A percentile compares a stretch with the other conserved stretches of the same genome.
phyloP scores from a whole-genome alignment of 2,113 vertebrate species.

The Hiodon alosoides region DNA sequence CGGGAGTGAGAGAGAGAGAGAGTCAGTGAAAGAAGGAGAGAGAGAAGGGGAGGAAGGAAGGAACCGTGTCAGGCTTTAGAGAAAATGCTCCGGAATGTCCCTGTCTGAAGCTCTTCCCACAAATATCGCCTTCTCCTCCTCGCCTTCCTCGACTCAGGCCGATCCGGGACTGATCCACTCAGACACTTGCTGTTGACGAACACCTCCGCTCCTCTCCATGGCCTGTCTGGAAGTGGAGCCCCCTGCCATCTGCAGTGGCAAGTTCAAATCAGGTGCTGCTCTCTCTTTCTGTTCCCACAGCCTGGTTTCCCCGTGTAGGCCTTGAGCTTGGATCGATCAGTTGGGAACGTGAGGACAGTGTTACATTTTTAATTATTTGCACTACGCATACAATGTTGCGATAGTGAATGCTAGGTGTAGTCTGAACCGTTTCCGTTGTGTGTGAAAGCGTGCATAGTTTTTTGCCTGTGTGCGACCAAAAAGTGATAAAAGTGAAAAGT shows the following conservation, averaged over 20 bases:
- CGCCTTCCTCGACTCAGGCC: conserved; percentile 16
- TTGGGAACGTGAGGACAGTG: no score
- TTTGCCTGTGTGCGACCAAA: background rate
- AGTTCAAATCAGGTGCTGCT: conserved; percentile 48
- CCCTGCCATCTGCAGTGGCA: conserved; percentile 27
- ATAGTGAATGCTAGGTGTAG: background rate
- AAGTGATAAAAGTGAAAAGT: background rate
- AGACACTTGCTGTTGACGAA: conserved; percentile 9
- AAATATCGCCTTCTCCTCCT: background rate
- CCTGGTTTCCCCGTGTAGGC: background rate
- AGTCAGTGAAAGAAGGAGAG: background rate
- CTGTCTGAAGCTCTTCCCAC: background rate
- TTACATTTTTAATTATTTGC: background rate
- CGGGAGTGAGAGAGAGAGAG: background rate
- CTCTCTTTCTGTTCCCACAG: conserved; percentile 1
- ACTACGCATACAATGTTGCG: background rate
- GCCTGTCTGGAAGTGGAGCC: conserved; percentile 42
- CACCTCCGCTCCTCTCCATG: conserved; percentile 25
- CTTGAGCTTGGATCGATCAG: background rate
- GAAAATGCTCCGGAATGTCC: conserved; percentile 13
- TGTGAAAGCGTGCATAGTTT: background rate
- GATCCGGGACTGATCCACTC: background rate
- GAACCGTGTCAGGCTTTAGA: background rate
- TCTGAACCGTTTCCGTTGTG: background rate
- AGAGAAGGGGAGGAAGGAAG: background rate